phyloP scores from a whole-genome alignment of 2,888 invertebrate genomes.

The Synanthedon myopaeformis region DNA sequence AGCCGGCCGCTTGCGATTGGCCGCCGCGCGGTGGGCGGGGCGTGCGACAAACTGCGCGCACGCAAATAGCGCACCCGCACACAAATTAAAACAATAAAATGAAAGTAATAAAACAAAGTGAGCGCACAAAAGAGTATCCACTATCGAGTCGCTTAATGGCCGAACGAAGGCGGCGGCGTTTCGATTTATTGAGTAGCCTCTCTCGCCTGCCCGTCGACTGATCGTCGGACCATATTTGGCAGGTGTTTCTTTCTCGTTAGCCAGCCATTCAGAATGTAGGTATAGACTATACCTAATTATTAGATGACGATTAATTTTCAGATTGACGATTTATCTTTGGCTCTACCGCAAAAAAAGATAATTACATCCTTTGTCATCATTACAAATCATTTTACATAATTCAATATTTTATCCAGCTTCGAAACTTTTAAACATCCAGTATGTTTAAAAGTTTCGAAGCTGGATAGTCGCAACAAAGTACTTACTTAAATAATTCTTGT shows the following conservation, averaged over 20 bases:
- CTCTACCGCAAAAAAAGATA: too few species aligned
- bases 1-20: conserved; percentile 48
- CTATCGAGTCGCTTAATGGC: conserved; percentile 63
- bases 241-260: conserved; percentile 4
- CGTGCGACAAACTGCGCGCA: conserved; percentile 63
- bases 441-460: too few species aligned
- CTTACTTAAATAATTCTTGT: too few species aligned
- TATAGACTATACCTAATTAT: too few species aligned
- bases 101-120: conserved; percentile 67
- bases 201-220: conserved; percentile 18
- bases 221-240: conserved; percentile 21
- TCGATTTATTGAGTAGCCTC: conserved; percentile 50
- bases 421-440: too few species aligned
- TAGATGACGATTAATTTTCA: too few species aligned
- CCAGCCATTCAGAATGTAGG: background rate
- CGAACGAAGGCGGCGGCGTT: conserved; percentile 49
- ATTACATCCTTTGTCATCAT: too few species aligned
- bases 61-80: conserved; percentile 68
- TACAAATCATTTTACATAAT: too few species aligned
- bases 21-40: conserved; percentile 48
- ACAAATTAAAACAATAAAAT: conserved; percentile 71
- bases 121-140: conserved; percentile 54
- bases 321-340: too few species aligned
- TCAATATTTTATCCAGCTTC: too few species aligned
- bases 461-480: too few species aligned